Conservation (phyloP, 1,140 invertebrate species). For the Planococcus citri region DNA sequence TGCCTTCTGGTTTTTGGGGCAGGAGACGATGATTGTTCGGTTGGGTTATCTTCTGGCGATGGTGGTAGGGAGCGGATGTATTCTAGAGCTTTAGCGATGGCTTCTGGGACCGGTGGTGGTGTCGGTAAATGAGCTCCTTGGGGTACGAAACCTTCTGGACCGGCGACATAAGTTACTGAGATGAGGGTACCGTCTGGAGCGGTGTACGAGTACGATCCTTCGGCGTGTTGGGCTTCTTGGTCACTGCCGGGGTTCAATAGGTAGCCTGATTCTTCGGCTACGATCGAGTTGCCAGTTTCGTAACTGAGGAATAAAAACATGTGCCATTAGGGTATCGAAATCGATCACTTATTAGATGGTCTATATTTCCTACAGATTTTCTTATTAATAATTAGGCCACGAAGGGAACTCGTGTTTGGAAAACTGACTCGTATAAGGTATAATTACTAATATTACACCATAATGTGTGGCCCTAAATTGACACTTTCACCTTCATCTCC, state of each 20-base stretch:
- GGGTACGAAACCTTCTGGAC: conserved; percentile 50
- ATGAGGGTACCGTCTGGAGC: conserved; percentile 59
- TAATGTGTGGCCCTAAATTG: background rate
- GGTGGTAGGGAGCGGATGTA: conserved; percentile 40
- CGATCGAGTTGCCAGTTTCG: conserved; percentile 54
- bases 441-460: background rate
- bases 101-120: conserved; percentile 54
- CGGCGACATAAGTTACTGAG: conserved; percentile 55
- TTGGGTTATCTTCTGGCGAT: conserved; percentile 23
- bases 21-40: background rate
- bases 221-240: conserved; percentile 46
- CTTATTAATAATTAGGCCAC: background rate
- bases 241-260: conserved; percentile 52
- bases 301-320: conserved; percentile 35
- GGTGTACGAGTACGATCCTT: conserved; percentile 47
- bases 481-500: background rate
- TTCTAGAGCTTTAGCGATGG: conserved; percentile 57
- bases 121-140: conserved; percentile 49
- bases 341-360: too few species aligned
- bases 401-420: background rate
- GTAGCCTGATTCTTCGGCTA: conserved; percentile 50
- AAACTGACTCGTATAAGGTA: background rate
- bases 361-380: too few species aligned
- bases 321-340: background rate
- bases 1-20: background rate